Percentiles rank a stretch among this genome's conserved stretches.
Conservation (phyloP, 1,140 invertebrate species). For the Hylaeus anthracinus region DNA sequence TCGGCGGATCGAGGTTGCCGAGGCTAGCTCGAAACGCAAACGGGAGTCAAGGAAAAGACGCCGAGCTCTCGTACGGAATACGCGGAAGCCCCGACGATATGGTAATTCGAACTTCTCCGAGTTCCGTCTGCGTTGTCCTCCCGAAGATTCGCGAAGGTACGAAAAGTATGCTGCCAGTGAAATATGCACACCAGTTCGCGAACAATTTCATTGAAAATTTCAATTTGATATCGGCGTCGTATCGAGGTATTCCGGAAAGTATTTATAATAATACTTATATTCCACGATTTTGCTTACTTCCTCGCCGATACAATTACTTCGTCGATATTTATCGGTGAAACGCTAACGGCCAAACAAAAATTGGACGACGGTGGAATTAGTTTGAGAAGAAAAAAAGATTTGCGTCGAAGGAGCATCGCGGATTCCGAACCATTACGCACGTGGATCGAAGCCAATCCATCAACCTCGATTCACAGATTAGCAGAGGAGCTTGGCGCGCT, state of each 20-base stretch:
- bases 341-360: too few relatives aligned
- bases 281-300: too few relatives aligned
- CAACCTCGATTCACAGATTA: too few relatives aligned
- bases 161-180: neutral
- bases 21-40: neutral
- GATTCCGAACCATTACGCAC: too few relatives aligned
- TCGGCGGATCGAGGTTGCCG: neutral
- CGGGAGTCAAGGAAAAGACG: neutral
- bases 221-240: neutral
- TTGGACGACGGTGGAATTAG: too few relatives aligned
- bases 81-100: neutral
- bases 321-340: too few relatives aligned
- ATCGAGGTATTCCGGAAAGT: neutral
- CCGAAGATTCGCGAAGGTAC: neutral
- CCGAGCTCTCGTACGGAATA: conserved; percentile 2
- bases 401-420: too few relatives aligned
- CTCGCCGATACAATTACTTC: too few relatives aligned
- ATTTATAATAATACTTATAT: too few relatives aligned
- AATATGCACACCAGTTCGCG: neutral
- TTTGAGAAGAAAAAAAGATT: too few relatives aligned
- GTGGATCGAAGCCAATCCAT: too few relatives aligned
- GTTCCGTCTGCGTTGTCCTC: neutral
- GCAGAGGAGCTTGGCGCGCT: too few relatives aligned
- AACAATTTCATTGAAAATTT: conserved; percentile 23
- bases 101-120: neutral